phyloP scores from a whole-genome alignment of 2,888 invertebrate species.

The Acronicta leporina region DNA sequence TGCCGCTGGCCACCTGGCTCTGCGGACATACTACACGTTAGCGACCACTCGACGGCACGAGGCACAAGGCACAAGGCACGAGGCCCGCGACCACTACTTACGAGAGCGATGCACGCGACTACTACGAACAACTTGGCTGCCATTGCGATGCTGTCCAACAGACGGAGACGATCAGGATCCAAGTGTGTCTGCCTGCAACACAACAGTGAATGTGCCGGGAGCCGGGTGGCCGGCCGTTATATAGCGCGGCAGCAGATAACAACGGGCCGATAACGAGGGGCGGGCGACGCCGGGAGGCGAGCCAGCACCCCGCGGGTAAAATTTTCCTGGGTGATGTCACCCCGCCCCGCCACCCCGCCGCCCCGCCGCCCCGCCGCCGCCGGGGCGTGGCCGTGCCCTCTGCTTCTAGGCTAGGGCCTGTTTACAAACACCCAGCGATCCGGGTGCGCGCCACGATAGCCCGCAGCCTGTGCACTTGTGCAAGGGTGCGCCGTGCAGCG shows the following conservation, averaged over 20 bases:
- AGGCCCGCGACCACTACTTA: slow-evolving; percentile 61
- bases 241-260: slow-evolving; percentile 52
- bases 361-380: slow-evolving; percentile 1
- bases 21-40: slow-evolving; percentile 39
- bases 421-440: slow-evolving; percentile 51
- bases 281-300: slow-evolving; percentile 31
- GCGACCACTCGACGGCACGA: neutral
- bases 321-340: slow-evolving; percentile 41
- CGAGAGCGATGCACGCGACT: slow-evolving; percentile 77
- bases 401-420: slow-evolving; percentile 27
- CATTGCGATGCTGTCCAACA: slow-evolving; percentile 61
- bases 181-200: slow-evolving; percentile 59
- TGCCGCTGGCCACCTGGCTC: slow-evolving; percentile 62
- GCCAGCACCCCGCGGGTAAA: slow-evolving; percentile 28
- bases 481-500: too few species aligned
- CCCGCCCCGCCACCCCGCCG: neutral
- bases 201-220: slow-evolving; percentile 62
- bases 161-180: slow-evolving; percentile 29
- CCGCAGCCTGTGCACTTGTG: neutral
- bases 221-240: slow-evolving; percentile 38
- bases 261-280: slow-evolving; percentile 35
- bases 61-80: too few species aligned
- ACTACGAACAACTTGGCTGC: slow-evolving; percentile 72
- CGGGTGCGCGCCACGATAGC: slow-evolving; percentile 41
- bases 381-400: slow-evolving; percentile 32